Percentiles rank a stretch among this genome's conserved stretches.
Conservation (phyloP, 1,140 invertebrate species). For the Lamellibrachia luymesi region DNA sequence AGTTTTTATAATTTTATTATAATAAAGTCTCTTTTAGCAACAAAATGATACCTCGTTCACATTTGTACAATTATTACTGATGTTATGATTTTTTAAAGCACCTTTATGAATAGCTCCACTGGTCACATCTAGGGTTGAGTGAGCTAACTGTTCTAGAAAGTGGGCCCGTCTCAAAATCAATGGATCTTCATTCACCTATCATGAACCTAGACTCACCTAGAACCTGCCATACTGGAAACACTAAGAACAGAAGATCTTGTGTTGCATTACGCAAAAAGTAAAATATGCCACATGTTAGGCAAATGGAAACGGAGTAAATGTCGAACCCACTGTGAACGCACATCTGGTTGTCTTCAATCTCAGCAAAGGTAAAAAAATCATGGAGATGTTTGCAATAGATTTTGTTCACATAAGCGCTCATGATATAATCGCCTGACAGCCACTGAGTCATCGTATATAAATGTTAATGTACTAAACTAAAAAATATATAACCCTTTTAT, state of each 20-base stretch:
- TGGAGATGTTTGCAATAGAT: background rate
- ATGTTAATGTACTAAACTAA: background rate
- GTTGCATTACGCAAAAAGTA: background rate
- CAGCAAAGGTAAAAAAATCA: background rate
- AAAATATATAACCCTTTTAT: background rate
- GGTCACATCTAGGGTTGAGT: too few species aligned
- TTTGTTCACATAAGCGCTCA: background rate
- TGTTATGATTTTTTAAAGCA: too few species aligned
- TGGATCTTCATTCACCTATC: background rate
- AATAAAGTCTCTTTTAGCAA: too few species aligned
- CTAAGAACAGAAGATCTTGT: background rate
- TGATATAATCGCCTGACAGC: background rate
- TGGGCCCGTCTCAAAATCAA: background rate
- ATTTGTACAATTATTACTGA: too few species aligned
- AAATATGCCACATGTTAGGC: background rate
- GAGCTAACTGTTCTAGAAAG: background rate
- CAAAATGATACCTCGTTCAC: too few species aligned
- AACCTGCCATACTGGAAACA: background rate
- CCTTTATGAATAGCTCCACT: too few species aligned
- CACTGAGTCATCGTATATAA: background rate
- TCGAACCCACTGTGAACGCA: background rate
- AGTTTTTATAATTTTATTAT: too few species aligned
- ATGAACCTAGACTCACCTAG: background rate
- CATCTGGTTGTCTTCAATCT: background rate
- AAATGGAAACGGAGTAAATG: background rate